phyloP scores from a whole-genome alignment of 2,113 vertebrate genomes.

The Leptobrachium ailaonicum region DNA sequence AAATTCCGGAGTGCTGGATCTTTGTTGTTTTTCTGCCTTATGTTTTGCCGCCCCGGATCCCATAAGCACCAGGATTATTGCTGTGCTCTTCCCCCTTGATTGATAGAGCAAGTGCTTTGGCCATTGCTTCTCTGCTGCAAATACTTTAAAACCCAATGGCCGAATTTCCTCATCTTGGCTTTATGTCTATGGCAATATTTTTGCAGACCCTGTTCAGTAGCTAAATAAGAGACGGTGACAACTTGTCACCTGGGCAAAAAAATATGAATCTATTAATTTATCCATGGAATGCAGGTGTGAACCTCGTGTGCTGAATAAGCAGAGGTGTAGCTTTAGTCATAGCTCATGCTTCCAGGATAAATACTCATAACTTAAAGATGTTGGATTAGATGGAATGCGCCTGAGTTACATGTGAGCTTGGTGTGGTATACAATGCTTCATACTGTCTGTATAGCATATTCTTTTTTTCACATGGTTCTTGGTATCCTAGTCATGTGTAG shows the following conservation, averaged over 20 bases:
- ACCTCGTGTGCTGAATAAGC: slow-evolving; percentile 30
- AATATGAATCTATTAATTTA: not conserved
- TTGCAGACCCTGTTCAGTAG: no score
- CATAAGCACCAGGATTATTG: no score
- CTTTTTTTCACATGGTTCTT: not conserved
- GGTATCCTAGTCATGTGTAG: not conserved
- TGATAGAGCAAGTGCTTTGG: no score
- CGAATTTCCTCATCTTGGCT: no score
- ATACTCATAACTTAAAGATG: not conserved
- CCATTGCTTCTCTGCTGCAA: no score
- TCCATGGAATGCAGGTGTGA: slow-evolving; percentile 8
- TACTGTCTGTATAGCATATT: slow-evolving; percentile 8
- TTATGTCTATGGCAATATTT: no score
- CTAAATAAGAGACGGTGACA: not conserved
- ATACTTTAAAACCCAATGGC: no score
- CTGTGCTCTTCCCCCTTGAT: no score
- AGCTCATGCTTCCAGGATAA: not conserved
- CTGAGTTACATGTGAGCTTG: not conserved
- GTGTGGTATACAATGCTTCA: not conserved
- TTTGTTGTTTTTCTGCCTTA: no score
- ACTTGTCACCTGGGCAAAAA: not conserved
- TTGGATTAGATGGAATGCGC: slow-evolving; percentile 2
- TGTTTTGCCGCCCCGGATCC: no score
- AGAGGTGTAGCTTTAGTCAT: slow-evolving; percentile 1
- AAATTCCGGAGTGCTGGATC: no score